Percentiles rank a stretch among this genome's conserved stretches.
Conservation (phyloP, 2,888 invertebrate species). For the Scaptomyza reducta region DNA sequence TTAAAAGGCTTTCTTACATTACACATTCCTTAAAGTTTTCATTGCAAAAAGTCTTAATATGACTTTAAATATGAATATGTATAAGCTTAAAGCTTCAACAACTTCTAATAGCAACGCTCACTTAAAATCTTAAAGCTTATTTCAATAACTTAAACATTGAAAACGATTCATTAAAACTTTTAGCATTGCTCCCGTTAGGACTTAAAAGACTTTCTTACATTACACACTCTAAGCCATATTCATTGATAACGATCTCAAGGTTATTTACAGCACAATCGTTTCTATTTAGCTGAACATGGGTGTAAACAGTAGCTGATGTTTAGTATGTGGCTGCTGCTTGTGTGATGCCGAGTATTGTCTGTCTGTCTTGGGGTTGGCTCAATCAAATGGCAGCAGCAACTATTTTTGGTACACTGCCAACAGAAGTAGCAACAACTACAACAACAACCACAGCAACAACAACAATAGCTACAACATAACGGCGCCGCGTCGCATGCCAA, state of each 20-base stretch:
- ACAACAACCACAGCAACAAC: background rate
- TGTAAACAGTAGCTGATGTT: constrained; percentile 61
- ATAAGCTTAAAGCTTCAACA: no score
- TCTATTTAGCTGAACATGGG: constrained; percentile 45
- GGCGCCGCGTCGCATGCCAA: constrained; percentile 66
- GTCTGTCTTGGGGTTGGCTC: constrained; percentile 41
- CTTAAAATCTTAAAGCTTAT: background rate
- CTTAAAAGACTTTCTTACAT: background rate
- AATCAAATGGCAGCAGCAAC: constrained; percentile 67
- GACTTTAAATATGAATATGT: no score
- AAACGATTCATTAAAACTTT: background rate
- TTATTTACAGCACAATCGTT: constrained; percentile 26
- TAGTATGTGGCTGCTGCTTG: constrained; percentile 20
- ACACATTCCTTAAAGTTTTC: no score
- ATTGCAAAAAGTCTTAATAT: no score
- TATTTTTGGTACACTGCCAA: constrained; percentile 72
- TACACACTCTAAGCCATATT: background rate
- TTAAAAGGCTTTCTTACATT: no score
- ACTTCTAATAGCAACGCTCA: no score
- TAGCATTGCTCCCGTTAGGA: background rate
- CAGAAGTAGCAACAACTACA: constrained; percentile 31
- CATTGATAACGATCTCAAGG: constrained; percentile 6
- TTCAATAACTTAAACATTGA: background rate
- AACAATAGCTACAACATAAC: constrained; percentile 34
- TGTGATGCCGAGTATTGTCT: constrained; percentile 38